Percentiles rank a stretch among this genome's conserved stretches.
phyloP scores from a whole-genome alignment of 2,113 vertebrate genomes.

The Ia io region DNA sequence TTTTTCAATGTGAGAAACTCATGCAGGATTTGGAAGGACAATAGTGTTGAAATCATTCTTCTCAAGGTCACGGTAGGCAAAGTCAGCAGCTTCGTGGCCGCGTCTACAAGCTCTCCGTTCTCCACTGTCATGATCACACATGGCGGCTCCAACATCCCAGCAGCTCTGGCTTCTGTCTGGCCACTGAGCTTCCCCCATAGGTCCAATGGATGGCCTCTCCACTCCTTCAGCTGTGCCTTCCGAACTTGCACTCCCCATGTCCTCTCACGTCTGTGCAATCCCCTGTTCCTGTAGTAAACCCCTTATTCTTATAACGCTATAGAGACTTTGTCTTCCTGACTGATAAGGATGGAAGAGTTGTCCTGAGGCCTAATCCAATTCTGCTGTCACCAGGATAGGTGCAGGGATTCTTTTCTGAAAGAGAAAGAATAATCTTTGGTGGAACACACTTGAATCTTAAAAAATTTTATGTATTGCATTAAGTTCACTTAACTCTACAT shows the following conservation, averaged over 20 bases:
- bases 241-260: too few species aligned
- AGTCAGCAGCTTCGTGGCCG: too few species aligned
- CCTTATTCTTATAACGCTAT: neutral
- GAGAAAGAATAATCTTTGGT: neutral
- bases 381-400: neutral
- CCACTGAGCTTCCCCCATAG: fast-evolving
- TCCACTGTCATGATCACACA: fast-evolving
- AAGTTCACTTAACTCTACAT: neutral
- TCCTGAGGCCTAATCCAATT: neutral
- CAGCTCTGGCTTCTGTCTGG: too few species aligned
- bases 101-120: too few species aligned
- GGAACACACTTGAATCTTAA: neutral
- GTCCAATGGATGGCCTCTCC: fast-evolving
- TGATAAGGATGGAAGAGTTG: neutral
- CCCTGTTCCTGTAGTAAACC: neutral
- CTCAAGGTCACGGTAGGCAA: fast-evolving
- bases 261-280: neutral
- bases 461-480: neutral
- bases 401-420: neutral
- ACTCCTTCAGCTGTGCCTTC: neutral
- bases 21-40: neutral
- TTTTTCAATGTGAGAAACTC: neutral
- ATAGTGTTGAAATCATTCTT: neutral
- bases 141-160: fast-evolving
- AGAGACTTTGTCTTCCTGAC: neutral